These are phyloP conservation scores for Syritta pipiens DNA, from an alignment of 2,888 invertebrate genomes.

Conservation along the genomic window DNA sequence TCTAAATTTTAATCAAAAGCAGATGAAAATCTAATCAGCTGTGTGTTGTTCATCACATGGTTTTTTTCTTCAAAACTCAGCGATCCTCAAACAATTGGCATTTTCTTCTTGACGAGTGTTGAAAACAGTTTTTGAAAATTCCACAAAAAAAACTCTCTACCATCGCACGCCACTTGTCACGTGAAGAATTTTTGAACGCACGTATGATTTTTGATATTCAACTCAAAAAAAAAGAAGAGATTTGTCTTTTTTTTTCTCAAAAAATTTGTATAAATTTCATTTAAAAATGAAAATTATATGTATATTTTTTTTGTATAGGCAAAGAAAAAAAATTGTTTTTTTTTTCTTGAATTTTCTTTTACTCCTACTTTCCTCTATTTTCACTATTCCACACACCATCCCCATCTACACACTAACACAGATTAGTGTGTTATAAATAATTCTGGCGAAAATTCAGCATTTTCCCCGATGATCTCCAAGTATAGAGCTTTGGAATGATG, in stretches of 20 bases:
- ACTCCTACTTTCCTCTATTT: constrained; percentile 25
- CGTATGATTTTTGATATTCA: constrained; percentile 27
- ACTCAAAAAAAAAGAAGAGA: constrained; percentile 10
- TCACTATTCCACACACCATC: constrained; percentile 66
- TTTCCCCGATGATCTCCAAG: constrained; percentile 86
- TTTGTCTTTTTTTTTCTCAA: constrained; percentile 2
- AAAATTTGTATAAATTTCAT: background rate
- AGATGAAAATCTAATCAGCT: constrained; percentile 35
- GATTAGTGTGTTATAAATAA: constrained; percentile 77
- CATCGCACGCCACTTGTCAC: constrained; percentile 60
- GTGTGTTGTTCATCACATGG: constrained; percentile 4
- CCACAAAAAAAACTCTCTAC: background rate
- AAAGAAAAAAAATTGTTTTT: constrained; percentile 23
- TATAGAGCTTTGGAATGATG: constrained; percentile 90
- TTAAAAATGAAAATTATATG: constrained; percentile 16
- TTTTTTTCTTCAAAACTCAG: too few relatives aligned
- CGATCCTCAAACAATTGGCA: too few relatives aligned
- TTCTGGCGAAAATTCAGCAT: constrained; percentile 79
- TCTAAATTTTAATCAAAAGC: background rate
- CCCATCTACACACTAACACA: constrained; percentile 53
- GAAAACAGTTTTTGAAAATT: constrained; percentile 4
- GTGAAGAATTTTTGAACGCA: constrained; percentile 41
- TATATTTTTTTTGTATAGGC: background rate
- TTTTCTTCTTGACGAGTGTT: background rate
- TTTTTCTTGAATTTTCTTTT: constrained; percentile 2